Evolutionary conservation across 2,888 invertebrate genomes (phyloP).

Genomic region (Pseudococcus viburni): DNA sequence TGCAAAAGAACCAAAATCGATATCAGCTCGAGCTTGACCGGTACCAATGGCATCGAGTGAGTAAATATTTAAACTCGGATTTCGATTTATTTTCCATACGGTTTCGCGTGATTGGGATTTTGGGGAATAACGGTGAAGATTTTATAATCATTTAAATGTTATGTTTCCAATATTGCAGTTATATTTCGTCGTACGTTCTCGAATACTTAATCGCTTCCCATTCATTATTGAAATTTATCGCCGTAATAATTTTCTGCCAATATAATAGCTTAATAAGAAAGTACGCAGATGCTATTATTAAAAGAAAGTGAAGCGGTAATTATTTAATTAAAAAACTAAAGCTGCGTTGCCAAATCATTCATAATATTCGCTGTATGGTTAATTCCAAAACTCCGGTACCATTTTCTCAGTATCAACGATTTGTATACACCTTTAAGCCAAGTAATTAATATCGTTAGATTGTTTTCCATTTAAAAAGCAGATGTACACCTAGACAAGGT

Average conservation of each 20-base stretch:
- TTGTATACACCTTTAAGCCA: background rate
- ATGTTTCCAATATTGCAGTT: background rate
- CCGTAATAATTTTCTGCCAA: constrained; percentile 19
- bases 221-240: constrained; percentile 36
- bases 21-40: constrained; percentile 6
- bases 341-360: constrained; percentile 5
- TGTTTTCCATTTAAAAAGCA: constrained; percentile 21
- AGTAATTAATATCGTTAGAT: constrained; percentile 16
- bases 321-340: constrained; percentile 20
- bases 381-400: background rate
- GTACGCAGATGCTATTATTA: background rate
- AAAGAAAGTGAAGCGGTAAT: constrained; percentile 41
- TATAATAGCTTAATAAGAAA: constrained; percentile 24
- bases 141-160: background rate
- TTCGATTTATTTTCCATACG: constrained; percentile 27
- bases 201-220: constrained; percentile 1
- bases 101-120: background rate
- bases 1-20: constrained; percentile 35
- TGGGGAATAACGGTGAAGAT: background rate
- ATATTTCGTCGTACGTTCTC: background rate
- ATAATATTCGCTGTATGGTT: background rate
- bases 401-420: background rate
- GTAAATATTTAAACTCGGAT: constrained; percentile 24
- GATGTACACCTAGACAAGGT: constrained; percentile 39
- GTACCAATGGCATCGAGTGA: background rate